Conservation (phyloP, 2,888 invertebrate species). For the Macrosiphum euphorbiae region DNA sequence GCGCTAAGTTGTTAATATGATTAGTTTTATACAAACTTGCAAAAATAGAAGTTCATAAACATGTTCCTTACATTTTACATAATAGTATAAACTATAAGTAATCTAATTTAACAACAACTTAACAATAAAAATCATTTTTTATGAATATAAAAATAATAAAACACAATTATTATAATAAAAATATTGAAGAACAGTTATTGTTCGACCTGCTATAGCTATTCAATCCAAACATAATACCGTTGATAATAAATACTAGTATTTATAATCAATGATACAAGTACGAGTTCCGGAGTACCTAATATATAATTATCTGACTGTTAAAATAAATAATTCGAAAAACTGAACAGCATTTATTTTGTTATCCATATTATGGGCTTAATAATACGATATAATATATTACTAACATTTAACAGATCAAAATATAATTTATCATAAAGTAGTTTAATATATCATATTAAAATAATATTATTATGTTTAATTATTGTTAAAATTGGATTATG, state of each 20-base stretch:
- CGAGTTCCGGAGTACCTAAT: neutral
- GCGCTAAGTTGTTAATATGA: neutral
- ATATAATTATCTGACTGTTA: neutral
- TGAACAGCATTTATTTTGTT: neutral
- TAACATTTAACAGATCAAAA: neutral
- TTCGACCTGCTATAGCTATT: neutral
- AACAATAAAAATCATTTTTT: neutral
- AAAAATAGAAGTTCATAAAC: neutral
- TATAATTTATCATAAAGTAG: neutral
- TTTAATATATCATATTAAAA: neutral
- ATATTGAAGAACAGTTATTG: neutral
- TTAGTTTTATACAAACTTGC: neutral
- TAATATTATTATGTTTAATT: neutral
- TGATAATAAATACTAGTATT: too few species aligned
- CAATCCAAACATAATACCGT: too few species aligned
- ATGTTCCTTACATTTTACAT: too few species aligned
- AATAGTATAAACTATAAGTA: neutral
- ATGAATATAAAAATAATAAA: neutral
- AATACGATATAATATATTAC: neutral
- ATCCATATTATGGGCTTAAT: neutral
- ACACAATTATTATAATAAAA: neutral
- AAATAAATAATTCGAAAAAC: neutral
- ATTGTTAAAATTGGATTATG: neutral
- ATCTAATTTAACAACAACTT: neutral
- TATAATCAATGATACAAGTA: neutral